phyloP scores from a whole-genome alignment of 2,888 invertebrate genomes.

The Nipponacmea schrenckii region DNA sequence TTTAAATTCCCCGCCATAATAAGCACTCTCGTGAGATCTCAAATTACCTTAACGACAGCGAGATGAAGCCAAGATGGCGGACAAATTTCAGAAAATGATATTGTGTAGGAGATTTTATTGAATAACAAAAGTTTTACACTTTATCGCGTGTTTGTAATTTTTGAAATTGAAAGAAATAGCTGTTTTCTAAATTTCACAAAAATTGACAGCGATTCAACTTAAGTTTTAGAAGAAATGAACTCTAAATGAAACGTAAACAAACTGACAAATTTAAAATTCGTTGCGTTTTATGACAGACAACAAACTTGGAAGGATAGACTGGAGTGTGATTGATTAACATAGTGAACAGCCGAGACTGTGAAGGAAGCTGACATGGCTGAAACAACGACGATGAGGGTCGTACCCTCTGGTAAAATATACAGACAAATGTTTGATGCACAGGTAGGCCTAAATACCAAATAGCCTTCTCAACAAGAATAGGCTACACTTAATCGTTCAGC shows the following conservation, averaged over 20 bases:
- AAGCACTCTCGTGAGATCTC: conserved; percentile 12
- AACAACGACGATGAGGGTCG: conserved; percentile 46
- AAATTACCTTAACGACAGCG: conserved; percentile 15
- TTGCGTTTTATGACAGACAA: too few species aligned
- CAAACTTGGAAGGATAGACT: too few species aligned
- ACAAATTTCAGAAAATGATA: conserved; percentile 5
- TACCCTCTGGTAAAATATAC: conserved; percentile 67
- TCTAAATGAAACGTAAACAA: too few species aligned
- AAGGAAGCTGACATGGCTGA: conserved; percentile 39
- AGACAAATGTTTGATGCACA: conserved; percentile 68
- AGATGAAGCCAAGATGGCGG: conserved; percentile 15
- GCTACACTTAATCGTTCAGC: too few species aligned
- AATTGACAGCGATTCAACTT: too few species aligned
- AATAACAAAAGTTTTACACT: background rate
- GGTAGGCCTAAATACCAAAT: conserved; percentile 45
- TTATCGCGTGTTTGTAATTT: background rate
- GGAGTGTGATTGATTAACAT: too few species aligned
- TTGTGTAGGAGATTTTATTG: conserved; percentile 1
- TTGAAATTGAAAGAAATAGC: too few species aligned
- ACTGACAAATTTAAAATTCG: too few species aligned
- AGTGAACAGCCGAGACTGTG: background rate
- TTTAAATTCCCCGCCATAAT: too few species aligned
- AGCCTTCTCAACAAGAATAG: too few species aligned
- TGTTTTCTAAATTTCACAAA: too few species aligned
- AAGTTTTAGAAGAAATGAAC: too few species aligned